These are phyloP conservation scores for Phaethon lepturus DNA, from an alignment of 2,113 vertebrate species.

Conservation along the genomic window DNA sequence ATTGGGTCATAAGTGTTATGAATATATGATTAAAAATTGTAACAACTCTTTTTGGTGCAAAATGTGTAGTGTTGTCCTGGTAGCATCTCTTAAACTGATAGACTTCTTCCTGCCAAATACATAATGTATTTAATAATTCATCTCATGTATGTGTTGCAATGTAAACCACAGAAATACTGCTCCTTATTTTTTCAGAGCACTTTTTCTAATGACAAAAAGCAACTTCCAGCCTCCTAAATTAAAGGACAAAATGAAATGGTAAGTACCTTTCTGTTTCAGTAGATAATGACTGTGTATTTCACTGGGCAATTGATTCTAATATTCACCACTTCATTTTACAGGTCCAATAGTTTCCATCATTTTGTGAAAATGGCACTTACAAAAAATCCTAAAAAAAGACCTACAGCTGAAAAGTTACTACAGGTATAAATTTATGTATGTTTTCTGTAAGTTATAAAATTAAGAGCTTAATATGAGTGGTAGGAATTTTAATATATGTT, in stretches of 20 bases:
- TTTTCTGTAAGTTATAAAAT: neutral
- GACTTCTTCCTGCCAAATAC: neutral
- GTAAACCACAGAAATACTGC: neutral
- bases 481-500: neutral
- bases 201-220: conserved; percentile 99
- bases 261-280: conserved; percentile 57
- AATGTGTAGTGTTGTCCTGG: neutral
- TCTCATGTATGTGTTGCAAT: neutral
- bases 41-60: neutral
- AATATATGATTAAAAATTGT: neutral
- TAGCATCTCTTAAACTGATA: neutral
- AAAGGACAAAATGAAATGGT: conserved; percentile 98
- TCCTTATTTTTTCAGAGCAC: conserved; percentile 81
- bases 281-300: neutral
- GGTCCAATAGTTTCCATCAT: conserved; percentile 98
- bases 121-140: neutral
- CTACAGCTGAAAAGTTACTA: conserved; percentile 93
- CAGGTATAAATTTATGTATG: conserved; percentile 81
- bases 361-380: conserved; percentile 98
- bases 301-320: neutral
- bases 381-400: conserved; percentile 97
- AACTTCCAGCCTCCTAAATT: conserved; percentile 98
- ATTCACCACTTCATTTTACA: conserved; percentile 65
- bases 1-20: neutral
- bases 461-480: neutral